A percentile compares a stretch with the other conserved stretches of the same genome.
Evolutionary conservation across 2,888 invertebrate species (phyloP).

Genomic region (Trisateles emortualis): DNA sequence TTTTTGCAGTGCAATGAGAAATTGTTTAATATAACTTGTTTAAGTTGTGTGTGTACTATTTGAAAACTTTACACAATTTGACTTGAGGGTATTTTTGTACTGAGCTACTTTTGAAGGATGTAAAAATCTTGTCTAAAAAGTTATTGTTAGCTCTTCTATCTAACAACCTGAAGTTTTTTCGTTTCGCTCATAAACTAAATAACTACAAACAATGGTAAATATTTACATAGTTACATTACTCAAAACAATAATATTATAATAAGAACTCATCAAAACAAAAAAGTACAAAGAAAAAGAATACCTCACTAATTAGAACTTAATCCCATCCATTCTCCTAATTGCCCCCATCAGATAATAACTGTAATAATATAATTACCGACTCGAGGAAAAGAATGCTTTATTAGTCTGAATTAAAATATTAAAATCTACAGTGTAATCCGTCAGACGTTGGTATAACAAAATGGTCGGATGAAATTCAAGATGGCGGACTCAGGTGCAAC

Average conservation of each 20-base stretch:
- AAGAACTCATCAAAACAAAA: neutral
- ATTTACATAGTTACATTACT: neutral
- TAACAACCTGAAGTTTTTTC: too few relatives aligned
- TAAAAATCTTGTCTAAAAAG: too few relatives aligned
- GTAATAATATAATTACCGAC: conserved; percentile 73
- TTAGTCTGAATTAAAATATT: conserved; percentile 70
- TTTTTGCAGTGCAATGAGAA: conserved; percentile 11
- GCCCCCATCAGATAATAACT: conserved; percentile 76
- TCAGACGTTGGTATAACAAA: conserved; percentile 68
- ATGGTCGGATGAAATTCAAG: conserved; percentile 64
- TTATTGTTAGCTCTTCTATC: too few relatives aligned
- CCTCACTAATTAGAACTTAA: conserved; percentile 75
- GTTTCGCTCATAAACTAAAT: too few relatives aligned
- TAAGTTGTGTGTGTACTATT: conserved; percentile 11
- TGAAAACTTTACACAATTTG: conserved; percentile 3
- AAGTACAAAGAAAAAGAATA: conserved; percentile 59
- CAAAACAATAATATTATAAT: neutral
- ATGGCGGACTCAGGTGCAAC: conserved; percentile 74
- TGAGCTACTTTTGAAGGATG: too few relatives aligned
- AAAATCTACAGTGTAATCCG: conserved; percentile 76
- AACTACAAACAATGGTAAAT: neutral
- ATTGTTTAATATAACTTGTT: conserved; percentile 28
- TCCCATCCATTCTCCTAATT: conserved; percentile 74
- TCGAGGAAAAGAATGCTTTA: conserved; percentile 74
- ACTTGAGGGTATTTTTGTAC: too few relatives aligned